A percentile compares a stretch with the other conserved stretches of the same genome.
phyloP scores from a whole-genome alignment of 2,797 vertebrate genomes.

The Prunella strophiata region DNA sequence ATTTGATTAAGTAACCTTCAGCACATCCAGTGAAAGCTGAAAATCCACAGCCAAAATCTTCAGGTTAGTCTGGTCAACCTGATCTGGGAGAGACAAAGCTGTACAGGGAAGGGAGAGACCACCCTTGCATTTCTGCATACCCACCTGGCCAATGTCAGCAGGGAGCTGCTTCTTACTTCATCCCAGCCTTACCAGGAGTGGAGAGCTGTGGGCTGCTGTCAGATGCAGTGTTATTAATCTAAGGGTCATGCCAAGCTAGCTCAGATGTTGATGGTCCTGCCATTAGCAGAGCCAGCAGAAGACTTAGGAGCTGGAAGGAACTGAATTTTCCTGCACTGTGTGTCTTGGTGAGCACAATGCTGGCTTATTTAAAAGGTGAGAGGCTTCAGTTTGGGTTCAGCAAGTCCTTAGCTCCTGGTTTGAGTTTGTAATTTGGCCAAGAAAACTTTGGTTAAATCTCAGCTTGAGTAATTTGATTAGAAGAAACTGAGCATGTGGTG shows the following conservation, averaged over 20 bases:
- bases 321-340: not conserved
- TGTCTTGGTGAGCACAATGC: not conserved
- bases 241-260: not conserved
- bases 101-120: not conserved
- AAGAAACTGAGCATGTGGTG: not conserved
- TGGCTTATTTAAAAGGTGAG: not conserved
- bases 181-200: not conserved
- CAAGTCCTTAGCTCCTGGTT: not conserved
- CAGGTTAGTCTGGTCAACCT: not conserved
- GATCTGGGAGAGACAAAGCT: not conserved
- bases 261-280: not conserved
- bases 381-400: not conserved
- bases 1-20: not conserved
- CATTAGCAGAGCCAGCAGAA: not conserved
- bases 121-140: accelerated
- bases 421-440: not conserved
- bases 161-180: not conserved
- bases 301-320: not conserved
- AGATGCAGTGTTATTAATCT: not conserved
- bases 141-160: not conserved
- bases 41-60: not conserved
- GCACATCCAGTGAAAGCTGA: not conserved
- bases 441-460: not conserved
- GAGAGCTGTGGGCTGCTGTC: not conserved
- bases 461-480: not conserved